phyloP scores from a whole-genome alignment of 2,113 vertebrate genomes.

The Otocyon megalotis region DNA sequence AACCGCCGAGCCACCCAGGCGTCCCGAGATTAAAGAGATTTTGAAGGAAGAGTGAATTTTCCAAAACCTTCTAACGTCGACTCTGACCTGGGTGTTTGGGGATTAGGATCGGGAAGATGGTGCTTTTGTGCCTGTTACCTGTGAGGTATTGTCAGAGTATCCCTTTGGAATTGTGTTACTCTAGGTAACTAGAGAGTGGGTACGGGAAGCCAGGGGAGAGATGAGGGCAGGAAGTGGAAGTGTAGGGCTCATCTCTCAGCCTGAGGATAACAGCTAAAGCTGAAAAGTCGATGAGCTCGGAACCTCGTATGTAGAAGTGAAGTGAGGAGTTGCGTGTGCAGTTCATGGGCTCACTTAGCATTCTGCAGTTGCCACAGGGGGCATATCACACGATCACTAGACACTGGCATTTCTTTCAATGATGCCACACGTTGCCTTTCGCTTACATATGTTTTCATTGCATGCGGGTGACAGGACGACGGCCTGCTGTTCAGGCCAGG shows the following conservation, averaged over 20 bases:
- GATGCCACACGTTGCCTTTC: neutral
- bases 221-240: neutral
- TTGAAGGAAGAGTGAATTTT: constrained; percentile 9
- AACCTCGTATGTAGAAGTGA: neutral
- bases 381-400: neutral
- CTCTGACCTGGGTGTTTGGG: neutral
- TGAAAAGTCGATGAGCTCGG: neutral
- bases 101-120: neutral
- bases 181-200: neutral
- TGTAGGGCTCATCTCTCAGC: neutral
- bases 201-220: neutral
- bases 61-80: neutral
- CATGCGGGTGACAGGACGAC: neutral
- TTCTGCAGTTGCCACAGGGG: neutral
- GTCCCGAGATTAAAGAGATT: neutral
- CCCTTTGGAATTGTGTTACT: neutral
- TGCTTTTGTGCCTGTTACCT: neutral
- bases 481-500: neutral
- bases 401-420: neutral
- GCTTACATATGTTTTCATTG: neutral
- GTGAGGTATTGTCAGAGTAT: neutral
- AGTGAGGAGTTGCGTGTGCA: neutral
- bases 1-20: no score
- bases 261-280: neutral
- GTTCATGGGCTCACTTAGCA: neutral